Base-by-base conservation (phyloP, 2,888 invertebrate genomes). In the Callyntrura guangdongensis region DNA sequence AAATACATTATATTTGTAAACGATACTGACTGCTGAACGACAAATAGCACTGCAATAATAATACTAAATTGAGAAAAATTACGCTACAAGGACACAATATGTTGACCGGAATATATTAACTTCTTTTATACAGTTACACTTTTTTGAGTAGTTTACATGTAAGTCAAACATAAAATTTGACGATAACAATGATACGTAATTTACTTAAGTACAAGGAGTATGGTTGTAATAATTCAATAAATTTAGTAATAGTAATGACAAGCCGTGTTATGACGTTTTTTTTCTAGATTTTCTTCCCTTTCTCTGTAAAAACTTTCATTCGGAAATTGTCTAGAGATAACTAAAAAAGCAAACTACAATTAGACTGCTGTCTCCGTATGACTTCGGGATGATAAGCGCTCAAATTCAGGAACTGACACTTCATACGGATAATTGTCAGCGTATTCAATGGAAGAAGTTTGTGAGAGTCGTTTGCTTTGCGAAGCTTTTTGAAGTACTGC, bases 281-380 rank as follows among this genome's bases (percentile, higher is more conserved):
- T 64, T 64, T 64, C 53, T 77, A 9, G 11, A 20, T 53, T 77
- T 77, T 56, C 27, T 56, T 53, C 25, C n/a, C 25, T 74, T 74
- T 74, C 49, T 53, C 14, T 77, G 14, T 77, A 77, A 77, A 77
- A 74, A 49, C 47, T 47, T n/a, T 56, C 27, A 25, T 27, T 67
- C 36, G 3, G 6, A 6, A 36, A 36, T 36, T 4, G 36, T 53
- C 77, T 22, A 25, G 9, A 6, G 22, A 14, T 17, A 20, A 36
- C 36, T 36, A 74, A 49, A 77, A 47, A 77, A 22, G 77, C 49
- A 45, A 49, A n/a, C 1, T 56, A 17, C 11, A 27, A 93, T 95
- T 98, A 98, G 95, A 98, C 98, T 95, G 98, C 98, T 94, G 98
- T 98, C 96, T 98, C 98, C 95, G 98, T 98, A 96, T 98, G 98